These are phyloP conservation scores for Acleris emargana DNA, from an alignment of 2,888 invertebrate species.

Conservation along the genomic window DNA sequence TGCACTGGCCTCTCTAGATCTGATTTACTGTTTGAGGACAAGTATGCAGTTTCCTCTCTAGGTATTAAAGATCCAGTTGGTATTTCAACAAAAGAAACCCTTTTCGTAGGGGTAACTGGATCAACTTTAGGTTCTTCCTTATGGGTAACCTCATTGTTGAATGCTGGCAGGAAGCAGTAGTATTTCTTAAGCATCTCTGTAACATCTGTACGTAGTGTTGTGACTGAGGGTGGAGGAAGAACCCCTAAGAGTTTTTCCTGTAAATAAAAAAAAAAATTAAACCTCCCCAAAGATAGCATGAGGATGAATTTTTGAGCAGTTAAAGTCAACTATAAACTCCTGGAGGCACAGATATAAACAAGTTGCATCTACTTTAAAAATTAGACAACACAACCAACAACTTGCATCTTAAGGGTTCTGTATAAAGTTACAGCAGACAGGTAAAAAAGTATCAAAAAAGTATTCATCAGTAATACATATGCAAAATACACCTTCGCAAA, in stretches of 20 bases:
- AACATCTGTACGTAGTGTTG: slow-evolving; percentile 86
- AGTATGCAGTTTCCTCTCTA: slow-evolving; percentile 40
- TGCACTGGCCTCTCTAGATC: slow-evolving; percentile 40
- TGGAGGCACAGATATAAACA: too few relatives aligned
- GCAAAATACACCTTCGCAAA: too few relatives aligned
- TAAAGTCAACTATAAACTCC: not conserved
- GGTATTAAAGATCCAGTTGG: slow-evolving; percentile 48
- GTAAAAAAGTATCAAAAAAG: too few relatives aligned
- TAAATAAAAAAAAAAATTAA: slow-evolving; percentile 43
- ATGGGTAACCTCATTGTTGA: slow-evolving; percentile 63
- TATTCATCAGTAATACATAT: too few relatives aligned
- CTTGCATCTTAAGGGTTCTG: too few relatives aligned
- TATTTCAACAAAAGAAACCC: slow-evolving; percentile 70
- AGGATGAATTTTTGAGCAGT: too few relatives aligned
- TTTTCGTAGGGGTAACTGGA: slow-evolving; percentile 68
- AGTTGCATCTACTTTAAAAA: too few relatives aligned
- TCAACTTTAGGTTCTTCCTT: slow-evolving; percentile 61
- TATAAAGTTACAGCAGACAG: too few relatives aligned
- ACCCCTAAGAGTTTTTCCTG: slow-evolving; percentile 87
- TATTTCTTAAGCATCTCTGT: slow-evolving; percentile 85
- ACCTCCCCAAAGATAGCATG: too few relatives aligned
- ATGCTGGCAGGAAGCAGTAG: slow-evolving; percentile 79
- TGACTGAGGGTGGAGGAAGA: slow-evolving; percentile 89
- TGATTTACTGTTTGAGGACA: slow-evolving; percentile 12
- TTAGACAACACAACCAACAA: too few relatives aligned